These are phyloP conservation scores for Morbakka virulenta DNA, from an alignment of 30 jellyfish, hydroid and myxozoan species.

Conservation along the genomic window DNA sequence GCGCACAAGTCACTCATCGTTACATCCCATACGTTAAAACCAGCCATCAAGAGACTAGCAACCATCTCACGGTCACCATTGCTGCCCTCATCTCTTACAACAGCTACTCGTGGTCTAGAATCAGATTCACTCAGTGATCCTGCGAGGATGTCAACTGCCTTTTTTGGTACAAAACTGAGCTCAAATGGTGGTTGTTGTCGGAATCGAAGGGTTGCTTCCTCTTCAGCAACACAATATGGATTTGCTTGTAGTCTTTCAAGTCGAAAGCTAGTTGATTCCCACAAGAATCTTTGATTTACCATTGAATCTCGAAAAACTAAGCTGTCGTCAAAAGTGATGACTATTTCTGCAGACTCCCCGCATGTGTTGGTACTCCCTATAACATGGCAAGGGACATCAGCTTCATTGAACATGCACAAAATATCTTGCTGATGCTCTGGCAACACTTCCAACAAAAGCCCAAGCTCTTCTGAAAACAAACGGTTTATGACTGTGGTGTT, in stretches of 20 bases:
- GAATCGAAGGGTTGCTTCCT: conserved; percentile 19
- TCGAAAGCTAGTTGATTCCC: conserved; percentile 90
- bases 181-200: conserved; percentile 52
- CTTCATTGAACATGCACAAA: background rate
- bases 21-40: conserved; percentile 85
- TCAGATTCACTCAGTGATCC: no score
- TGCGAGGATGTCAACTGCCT: background rate
- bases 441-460: conserved; percentile 59
- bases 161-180: conserved; percentile 49
- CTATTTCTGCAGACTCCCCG: conserved; percentile 20
- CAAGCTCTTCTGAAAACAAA: conserved; percentile 84
- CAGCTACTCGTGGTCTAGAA: conserved; percentile 70
- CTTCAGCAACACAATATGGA: conserved; percentile 60
- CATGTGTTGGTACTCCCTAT: conserved; percentile 40
- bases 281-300: conserved; percentile 46
- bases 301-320: conserved; percentile 43
- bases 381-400: conserved; percentile 25
- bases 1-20: conserved; percentile 73
- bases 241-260: conserved; percentile 73
- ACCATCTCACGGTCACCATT: conserved; percentile 96
- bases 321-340: conserved; percentile 21
- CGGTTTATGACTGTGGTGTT: background rate
- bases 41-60: conserved; percentile 64
- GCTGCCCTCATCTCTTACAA: conserved; percentile 88
- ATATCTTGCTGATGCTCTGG: conserved; percentile 12